A percentile compares a stretch with the other conserved stretches of the same genome.
These are phyloP conservation scores for Ichneumoninae sp. DNA, from an alignment of 2,888 invertebrate genomes.

Conservation along the genomic window DNA sequence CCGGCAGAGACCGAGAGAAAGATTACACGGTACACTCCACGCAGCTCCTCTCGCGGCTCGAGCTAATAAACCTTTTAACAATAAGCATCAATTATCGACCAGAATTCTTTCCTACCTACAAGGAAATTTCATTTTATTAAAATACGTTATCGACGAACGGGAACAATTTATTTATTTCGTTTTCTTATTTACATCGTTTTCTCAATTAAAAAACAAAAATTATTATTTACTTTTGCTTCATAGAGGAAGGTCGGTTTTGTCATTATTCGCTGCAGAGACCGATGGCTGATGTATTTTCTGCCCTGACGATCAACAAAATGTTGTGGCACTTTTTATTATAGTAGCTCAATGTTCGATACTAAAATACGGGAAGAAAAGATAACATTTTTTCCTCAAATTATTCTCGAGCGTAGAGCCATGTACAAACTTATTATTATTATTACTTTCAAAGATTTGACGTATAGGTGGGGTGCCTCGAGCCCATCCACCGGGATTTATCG, in stretches of 20 bases:
- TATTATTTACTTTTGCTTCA: background rate
- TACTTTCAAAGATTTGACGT: conserved; percentile 11
- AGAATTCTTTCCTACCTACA: background rate
- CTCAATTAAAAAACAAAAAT: background rate
- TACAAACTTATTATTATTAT: background rate
- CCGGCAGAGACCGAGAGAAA: conserved; percentile 2
- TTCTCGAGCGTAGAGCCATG: background rate
- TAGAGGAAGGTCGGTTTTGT: no score
- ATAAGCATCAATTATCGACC: background rate
- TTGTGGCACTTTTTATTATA: background rate
- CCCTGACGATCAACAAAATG: background rate
- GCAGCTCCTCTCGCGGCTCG: background rate
- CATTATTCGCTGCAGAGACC: no score
- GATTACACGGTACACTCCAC: background rate
- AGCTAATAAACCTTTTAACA: background rate
- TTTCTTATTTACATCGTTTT: background rate
- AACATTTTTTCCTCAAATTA: background rate
- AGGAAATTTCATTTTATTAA: background rate
- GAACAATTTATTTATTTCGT: no score
- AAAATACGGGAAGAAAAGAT: background rate
- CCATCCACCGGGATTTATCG: conserved; percentile 62
- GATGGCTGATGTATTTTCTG: background rate
- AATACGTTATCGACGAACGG: background rate
- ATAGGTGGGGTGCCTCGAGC: conserved; percentile 43
- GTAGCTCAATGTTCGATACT: background rate